Evolutionary conservation across 2,113 vertebrate species (phyloP).

Genomic region (Genyomyrus donnyi): DNA sequence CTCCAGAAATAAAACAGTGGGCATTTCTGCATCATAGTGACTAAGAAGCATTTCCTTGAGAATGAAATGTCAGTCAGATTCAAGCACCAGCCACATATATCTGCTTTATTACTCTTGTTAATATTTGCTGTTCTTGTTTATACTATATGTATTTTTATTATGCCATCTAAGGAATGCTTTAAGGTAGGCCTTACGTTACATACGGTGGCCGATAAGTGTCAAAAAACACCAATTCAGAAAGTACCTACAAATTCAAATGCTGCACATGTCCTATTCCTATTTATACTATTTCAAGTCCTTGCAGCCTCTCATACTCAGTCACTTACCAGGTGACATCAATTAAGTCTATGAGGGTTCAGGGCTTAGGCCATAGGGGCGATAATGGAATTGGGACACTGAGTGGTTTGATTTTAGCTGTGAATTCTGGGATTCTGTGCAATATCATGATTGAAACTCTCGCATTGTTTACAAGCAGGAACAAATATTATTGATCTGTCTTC

Average conservation of each 20-base stretch:
- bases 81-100: background rate
- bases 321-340: background rate
- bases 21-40: background rate
- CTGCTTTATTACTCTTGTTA: background rate
- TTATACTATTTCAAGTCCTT: background rate
- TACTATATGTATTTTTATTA: background rate
- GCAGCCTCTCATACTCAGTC: background rate
- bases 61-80: background rate
- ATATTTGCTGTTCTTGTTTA: background rate
- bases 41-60: background rate
- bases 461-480: background rate
- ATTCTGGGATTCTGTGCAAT: background rate
- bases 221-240: background rate
- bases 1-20: background rate
- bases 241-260: background rate
- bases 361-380: background rate
- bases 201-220: background rate
- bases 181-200: background rate
- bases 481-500: background rate
- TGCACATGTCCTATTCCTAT: background rate
- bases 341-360: background rate
- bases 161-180: background rate
- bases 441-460: background rate
- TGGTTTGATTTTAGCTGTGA: background rate
- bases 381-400: background rate